phyloP scores from a whole-genome alignment of 1,140 invertebrate species.

The Patella vulgata region DNA sequence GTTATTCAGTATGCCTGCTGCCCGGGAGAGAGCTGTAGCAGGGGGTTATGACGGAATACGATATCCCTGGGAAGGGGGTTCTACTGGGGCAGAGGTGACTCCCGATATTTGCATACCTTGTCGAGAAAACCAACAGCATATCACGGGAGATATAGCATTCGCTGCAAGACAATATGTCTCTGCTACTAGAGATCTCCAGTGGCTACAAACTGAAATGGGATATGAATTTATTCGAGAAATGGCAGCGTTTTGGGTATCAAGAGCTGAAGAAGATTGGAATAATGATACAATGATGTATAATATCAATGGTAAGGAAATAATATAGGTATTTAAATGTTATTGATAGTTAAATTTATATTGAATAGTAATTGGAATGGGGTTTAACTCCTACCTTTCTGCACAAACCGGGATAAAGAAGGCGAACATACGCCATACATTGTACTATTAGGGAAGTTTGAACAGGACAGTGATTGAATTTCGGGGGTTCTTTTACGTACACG shows the following conservation, averaged over 20 bases:
- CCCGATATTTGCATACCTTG: conserved; percentile 32
- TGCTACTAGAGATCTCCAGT: conserved; percentile 40
- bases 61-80: conserved; percentile 53
- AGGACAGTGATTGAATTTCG: too few relatives aligned
- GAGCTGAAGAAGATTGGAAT: conserved; percentile 30
- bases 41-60: conserved; percentile 66
- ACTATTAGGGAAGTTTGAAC: too few relatives aligned
- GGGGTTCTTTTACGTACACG: too few relatives aligned
- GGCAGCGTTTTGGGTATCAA: conserved; percentile 64
- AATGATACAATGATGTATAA: conserved; percentile 42
- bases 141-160: conserved; percentile 61
- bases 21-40: conserved; percentile 54
- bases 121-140: conserved; percentile 46
- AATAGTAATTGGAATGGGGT: too few relatives aligned
- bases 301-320: conserved; percentile 39
- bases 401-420: too few relatives aligned
- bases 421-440: too few relatives aligned
- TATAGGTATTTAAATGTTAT: background rate
- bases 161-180: conserved; percentile 63
- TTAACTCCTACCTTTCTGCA: too few relatives aligned
- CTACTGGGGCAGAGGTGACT: conserved; percentile 26
- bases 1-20: conserved; percentile 47
- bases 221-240: conserved; percentile 54
- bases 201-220: conserved; percentile 32
- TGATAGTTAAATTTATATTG: background rate